Percentiles rank a stretch among this genome's conserved stretches.
phyloP scores from a whole-genome alignment of 2,113 vertebrate species.

The Alouatta palliata region DNA sequence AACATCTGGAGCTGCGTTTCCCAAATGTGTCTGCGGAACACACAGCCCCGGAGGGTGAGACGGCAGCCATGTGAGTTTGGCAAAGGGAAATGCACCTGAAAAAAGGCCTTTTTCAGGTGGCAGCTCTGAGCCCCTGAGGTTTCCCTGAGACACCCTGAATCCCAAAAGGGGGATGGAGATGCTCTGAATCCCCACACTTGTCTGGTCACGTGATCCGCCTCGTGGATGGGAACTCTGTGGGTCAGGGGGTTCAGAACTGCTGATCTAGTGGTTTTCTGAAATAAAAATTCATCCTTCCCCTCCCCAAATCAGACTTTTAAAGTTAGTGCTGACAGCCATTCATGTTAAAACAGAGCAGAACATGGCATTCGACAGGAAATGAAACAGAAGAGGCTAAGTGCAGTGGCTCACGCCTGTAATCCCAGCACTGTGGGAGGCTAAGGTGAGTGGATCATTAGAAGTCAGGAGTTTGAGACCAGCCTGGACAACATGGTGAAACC shows the following conservation, averaged over 20 bases:
- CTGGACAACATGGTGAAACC: too few species aligned
- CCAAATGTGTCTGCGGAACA: fast-evolving
- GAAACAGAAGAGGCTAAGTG: too few species aligned
- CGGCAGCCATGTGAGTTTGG: background rate
- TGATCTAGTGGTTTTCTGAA: background rate
- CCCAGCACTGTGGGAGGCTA: too few species aligned
- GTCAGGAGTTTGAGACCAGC: too few species aligned
- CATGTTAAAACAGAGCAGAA: background rate
- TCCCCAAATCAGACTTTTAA: background rate
- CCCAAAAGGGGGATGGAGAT: background rate
- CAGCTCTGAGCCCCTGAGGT: background rate
- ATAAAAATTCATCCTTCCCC: background rate
- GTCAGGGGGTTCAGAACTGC: background rate
- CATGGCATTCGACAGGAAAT: background rate
- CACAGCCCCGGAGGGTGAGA: background rate
- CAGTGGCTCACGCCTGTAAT: too few species aligned
- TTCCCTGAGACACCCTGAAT: background rate
- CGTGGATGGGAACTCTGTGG: background rate
- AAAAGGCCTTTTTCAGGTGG: background rate
- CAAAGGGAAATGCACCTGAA: background rate
- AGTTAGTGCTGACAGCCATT: background rate
- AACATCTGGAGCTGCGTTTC: background rate
- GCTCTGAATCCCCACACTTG: background rate
- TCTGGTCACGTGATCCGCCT: background rate
- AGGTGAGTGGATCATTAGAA: too few species aligned